Evolutionary conservation across 2,888 invertebrate species (phyloP).

Genomic region (Pachycephus smyrnensis): DNA sequence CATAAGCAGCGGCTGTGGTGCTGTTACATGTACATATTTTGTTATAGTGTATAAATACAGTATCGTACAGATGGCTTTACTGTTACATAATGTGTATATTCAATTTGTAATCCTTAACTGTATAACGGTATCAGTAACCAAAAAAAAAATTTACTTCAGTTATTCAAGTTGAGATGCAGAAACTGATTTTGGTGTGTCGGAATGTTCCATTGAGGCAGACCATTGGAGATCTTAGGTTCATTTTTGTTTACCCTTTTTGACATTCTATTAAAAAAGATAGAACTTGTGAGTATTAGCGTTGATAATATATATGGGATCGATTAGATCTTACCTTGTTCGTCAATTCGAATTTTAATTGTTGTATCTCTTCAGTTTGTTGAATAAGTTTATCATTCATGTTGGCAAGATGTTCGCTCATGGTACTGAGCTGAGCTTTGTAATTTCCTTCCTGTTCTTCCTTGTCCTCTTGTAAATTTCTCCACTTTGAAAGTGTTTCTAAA

Average conservation of each 20-base stretch:
- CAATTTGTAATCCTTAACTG: not conserved
- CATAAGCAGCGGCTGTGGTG: not conserved
- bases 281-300: not conserved
- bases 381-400: constrained; percentile 88
- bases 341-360: constrained; percentile 75
- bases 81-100: not conserved
- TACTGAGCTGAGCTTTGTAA: constrained; percentile 80
- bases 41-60: constrained; percentile 1
- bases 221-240: constrained; percentile 26
- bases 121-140: not conserved
- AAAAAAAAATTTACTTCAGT: not conserved
- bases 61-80: not conserved
- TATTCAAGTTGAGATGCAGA: not conserved
- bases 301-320: not conserved
- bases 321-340: constrained; percentile 66
- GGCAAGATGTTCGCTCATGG: constrained; percentile 83
- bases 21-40: constrained; percentile 2
- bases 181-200: not conserved
- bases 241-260: constrained; percentile 59
- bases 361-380: constrained; percentile 82
- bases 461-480: constrained; percentile 56
- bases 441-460: constrained; percentile 63
- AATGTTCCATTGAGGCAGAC: not conserved
- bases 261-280: constrained; percentile 47
- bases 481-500: constrained; percentile 53